A percentile compares a stretch with the other conserved stretches of the same genome.
These are phyloP conservation scores for Cepaea nemoralis DNA, from an alignment of 1,140 invertebrate species.

Conservation along the genomic window DNA sequence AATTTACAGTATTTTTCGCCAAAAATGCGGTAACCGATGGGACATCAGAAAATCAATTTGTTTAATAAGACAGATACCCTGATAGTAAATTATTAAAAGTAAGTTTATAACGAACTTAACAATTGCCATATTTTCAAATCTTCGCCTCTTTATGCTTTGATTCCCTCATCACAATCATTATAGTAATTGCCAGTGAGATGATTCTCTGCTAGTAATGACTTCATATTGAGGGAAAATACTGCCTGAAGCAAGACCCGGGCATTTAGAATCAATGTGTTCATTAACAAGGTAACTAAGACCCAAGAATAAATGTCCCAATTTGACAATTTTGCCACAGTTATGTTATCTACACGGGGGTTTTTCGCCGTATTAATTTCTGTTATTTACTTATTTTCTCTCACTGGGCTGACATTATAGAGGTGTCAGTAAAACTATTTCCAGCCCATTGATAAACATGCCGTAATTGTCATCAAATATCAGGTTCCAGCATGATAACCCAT, in stretches of 20 bases:
- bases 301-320: background rate
- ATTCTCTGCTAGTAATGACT: background rate
- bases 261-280: background rate
- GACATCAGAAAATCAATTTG: background rate
- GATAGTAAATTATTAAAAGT: background rate
- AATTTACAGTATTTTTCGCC: background rate
- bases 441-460: background rate
- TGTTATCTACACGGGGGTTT: background rate
- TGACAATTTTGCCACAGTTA: background rate
- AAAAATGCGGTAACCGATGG: background rate
- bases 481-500: background rate
- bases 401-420: background rate
- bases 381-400: background rate
- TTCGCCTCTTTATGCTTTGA: background rate
- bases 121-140: background rate
- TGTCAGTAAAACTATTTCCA: background rate
- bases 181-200: background rate
- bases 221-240: background rate
- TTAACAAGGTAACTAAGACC: background rate
- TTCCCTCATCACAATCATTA: background rate
- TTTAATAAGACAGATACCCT: background rate
- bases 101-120: background rate
- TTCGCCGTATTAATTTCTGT: background rate
- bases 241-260: background rate
- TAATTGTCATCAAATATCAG: background rate